phyloP scores from a whole-genome alignment of 2,888 invertebrate species.

The Cheiracanthium punctorium region DNA sequence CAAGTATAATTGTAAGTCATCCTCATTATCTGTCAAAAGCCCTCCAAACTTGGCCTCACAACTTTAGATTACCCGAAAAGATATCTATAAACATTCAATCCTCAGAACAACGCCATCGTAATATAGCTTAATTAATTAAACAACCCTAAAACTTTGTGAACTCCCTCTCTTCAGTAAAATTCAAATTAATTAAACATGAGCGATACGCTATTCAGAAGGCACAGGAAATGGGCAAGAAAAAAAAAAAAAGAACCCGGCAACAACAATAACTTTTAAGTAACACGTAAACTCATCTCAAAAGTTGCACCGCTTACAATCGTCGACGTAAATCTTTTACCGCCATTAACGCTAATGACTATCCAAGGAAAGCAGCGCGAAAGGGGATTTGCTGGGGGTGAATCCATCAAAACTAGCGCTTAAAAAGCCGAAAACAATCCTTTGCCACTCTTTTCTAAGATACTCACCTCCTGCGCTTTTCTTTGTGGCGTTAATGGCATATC shows the following conservation, averaged over 20 bases:
- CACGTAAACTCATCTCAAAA: background rate
- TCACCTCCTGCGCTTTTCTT: conserved; percentile 19
- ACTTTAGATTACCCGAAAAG: too few species aligned
- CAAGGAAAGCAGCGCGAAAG: conserved; percentile 27
- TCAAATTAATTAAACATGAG: background rate
- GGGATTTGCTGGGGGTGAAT: conserved; percentile 36
- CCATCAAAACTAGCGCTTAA: conserved; percentile 50
- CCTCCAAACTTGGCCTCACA: too few species aligned
- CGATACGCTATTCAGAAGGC: background rate
- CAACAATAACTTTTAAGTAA: background rate
- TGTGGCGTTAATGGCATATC: conserved; percentile 40
- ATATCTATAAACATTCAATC: too few species aligned
- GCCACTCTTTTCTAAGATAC: conserved; percentile 27
- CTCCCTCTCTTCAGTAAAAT: background rate
- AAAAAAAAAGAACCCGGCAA: background rate
- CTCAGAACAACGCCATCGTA: too few species aligned
- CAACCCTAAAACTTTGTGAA: background rate
- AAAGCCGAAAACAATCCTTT: conserved; percentile 28
- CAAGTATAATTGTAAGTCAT: too few species aligned
- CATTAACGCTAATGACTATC: conserved; percentile 56
- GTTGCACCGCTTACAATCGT: conserved; percentile 2
- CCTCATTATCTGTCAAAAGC: too few species aligned
- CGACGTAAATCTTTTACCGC: conserved; percentile 30
- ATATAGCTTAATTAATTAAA: background rate
- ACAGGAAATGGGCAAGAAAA: background rate